Evolutionary conservation across 2,888 invertebrate genomes (phyloP).

Genomic region (Agriotes lineatus): DNA sequence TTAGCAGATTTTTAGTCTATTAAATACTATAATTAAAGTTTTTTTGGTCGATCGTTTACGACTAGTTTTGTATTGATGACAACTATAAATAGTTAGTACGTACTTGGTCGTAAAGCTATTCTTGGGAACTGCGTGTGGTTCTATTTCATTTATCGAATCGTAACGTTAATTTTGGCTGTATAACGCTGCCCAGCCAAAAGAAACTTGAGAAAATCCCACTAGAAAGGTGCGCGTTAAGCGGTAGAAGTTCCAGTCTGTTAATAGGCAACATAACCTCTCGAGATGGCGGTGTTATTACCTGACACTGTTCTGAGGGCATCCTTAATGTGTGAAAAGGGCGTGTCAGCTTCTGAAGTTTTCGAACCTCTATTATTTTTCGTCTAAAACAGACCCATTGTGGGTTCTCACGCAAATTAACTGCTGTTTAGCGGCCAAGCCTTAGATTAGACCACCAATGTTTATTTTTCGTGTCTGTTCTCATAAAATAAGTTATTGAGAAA

Average conservation of each 20-base stretch:
- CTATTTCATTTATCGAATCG: no score
- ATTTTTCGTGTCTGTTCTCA: constrained; percentile 48
- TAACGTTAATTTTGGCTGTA: no score
- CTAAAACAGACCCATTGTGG: constrained; percentile 50
- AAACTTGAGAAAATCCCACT: no score
- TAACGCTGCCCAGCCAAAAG: no score
- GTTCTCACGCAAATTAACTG: constrained; percentile 60
- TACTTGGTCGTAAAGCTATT: no score
- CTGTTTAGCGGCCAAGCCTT: constrained; percentile 58
- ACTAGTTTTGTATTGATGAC: no score
- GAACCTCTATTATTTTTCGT: constrained; percentile 48
- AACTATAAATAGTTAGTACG: no score
- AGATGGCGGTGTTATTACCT: constrained; percentile 30
- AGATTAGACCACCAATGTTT: constrained; percentile 54
- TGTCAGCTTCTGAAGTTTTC: constrained; percentile 51
- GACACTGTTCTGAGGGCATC: constrained; percentile 33
- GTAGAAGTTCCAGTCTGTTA: neutral
- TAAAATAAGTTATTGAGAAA: constrained; percentile 30
- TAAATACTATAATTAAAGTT: no score
- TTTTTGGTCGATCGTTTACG: no score
- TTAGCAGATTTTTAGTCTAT: no score
- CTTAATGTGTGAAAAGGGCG: constrained; percentile 58
- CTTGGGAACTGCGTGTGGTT: no score
- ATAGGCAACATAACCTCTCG: constrained; percentile 18
- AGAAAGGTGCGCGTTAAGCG: no score